Evolutionary conservation across 2,888 invertebrate species (phyloP).

Genomic region (Leucophenga maculata): DNA sequence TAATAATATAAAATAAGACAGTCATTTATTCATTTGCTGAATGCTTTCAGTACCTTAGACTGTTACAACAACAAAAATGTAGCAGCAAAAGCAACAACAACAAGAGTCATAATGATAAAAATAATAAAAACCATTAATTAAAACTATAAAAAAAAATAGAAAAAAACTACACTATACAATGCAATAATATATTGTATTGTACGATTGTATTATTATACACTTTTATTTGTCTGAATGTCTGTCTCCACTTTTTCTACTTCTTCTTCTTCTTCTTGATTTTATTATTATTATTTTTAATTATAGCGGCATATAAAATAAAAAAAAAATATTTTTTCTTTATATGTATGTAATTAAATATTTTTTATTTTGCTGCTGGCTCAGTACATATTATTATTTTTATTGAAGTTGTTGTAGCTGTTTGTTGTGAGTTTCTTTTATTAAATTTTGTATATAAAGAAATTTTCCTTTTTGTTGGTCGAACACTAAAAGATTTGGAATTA

Average conservation of each 20-base stretch:
- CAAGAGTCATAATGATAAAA: conserved; percentile 41
- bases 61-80: conserved; percentile 23
- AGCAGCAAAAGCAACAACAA: conserved; percentile 24
- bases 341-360: conserved; percentile 31
- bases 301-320: conserved; percentile 18
- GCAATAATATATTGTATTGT: conserved; percentile 39
- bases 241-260: conserved; percentile 9
- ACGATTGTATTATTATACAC: not conserved
- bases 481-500: no score
- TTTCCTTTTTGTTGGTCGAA: no score
- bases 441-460: not conserved
- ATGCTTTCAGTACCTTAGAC: conserved; percentile 10
- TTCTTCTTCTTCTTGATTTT: conserved; percentile 19
- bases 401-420: not conserved
- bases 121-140: conserved; percentile 61
- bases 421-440: not conserved
- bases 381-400: not conserved
- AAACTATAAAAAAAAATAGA: conserved; percentile 57
- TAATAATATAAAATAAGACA: conserved; percentile 42
- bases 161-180: conserved; percentile 41
- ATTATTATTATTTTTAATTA: conserved; percentile 29
- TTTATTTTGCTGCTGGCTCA: conserved; percentile 14
- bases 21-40: not conserved
- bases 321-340: conserved; percentile 11
- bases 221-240: not conserved